Percentiles rank a stretch among this genome's conserved stretches.
Evolutionary conservation across 2,888 invertebrate genomes (phyloP).

Genomic region (Dasypogon diadema): DNA sequence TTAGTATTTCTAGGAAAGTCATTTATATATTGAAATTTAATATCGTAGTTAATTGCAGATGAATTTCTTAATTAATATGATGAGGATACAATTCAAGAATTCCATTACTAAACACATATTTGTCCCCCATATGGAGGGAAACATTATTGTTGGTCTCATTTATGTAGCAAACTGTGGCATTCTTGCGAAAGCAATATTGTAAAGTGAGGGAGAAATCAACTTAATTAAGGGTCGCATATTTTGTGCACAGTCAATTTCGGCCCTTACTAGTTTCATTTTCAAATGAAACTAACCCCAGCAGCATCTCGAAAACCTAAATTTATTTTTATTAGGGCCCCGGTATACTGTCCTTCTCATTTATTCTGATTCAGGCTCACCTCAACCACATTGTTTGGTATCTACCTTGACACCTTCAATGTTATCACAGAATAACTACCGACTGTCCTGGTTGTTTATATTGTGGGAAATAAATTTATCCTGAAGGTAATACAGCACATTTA

Average conservation of each 20-base stretch:
- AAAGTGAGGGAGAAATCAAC: too few species aligned
- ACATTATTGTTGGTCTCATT: too few species aligned
- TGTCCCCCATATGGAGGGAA: too few species aligned
- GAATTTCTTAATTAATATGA: too few species aligned
- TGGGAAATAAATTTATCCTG: conserved; percentile 45
- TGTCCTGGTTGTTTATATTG: conserved; percentile 43
- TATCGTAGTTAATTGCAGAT: too few species aligned
- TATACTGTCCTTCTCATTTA: conserved; percentile 10
- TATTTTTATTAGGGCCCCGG: conserved; percentile 10
- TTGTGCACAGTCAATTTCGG: background rate
- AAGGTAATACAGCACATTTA: conserved; percentile 43
- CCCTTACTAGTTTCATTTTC: background rate
- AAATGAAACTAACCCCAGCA: background rate
- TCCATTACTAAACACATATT: too few species aligned
- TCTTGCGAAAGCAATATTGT: too few species aligned
- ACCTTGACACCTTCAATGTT: conserved; percentile 36
- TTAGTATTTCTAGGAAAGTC: too few species aligned
- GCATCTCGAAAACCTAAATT: conserved; percentile 17
- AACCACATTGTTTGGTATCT: conserved; percentile 27
- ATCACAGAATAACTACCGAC: conserved; percentile 40
- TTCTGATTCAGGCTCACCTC: conserved; percentile 6
- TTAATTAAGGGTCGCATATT: background rate
- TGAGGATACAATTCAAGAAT: too few species aligned
- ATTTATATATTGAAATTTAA: too few species aligned
- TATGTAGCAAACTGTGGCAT: too few species aligned